Percentiles rank a stretch among this genome's conserved stretches.
phyloP scores from a whole-genome alignment of 2,113 vertebrate species.

The Crotalus viridis region DNA sequence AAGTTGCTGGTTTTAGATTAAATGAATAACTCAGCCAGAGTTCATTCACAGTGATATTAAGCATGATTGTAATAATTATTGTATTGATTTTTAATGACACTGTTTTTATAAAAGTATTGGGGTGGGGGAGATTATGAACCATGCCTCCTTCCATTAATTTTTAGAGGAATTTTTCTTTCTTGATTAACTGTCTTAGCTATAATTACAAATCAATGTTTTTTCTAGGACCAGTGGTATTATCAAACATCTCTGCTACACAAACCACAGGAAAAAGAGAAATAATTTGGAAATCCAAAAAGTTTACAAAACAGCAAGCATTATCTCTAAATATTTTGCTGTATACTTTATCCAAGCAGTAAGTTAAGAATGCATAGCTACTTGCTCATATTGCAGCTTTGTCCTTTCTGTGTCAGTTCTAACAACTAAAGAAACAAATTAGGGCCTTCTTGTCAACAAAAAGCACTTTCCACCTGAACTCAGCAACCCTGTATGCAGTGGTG shows the following conservation, averaged over 20 bases:
- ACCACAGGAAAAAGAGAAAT: not conserved
- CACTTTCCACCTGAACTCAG: not conserved
- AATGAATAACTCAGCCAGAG: conserved; percentile 43
- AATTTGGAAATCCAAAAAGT: not conserved
- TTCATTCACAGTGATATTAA: not conserved
- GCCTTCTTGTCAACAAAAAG: not conserved
- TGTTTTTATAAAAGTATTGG: conserved; percentile 13
- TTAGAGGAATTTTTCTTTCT: not conserved
- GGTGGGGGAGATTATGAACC: not conserved
- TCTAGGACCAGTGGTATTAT: not conserved
- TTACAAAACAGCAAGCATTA: not conserved
- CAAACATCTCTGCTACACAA: too few relatives aligned
- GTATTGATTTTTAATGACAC: conserved; percentile 33
- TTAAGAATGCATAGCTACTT: not conserved
- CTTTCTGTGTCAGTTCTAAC: not conserved
- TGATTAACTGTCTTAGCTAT: not conserved
- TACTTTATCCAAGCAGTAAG: not conserved
- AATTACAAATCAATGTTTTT: not conserved
- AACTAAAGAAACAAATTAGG: not conserved
- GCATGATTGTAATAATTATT: conserved; percentile 19
- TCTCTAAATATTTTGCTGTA: not conserved
- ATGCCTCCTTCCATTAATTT: not conserved
- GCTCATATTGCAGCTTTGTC: not conserved
- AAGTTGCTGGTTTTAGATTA: conserved; percentile 47
- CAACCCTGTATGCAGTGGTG: too few relatives aligned